Evolutionary conservation across 2,888 invertebrate genomes (phyloP).

Genomic region (Stegana nigrithorax): DNA sequence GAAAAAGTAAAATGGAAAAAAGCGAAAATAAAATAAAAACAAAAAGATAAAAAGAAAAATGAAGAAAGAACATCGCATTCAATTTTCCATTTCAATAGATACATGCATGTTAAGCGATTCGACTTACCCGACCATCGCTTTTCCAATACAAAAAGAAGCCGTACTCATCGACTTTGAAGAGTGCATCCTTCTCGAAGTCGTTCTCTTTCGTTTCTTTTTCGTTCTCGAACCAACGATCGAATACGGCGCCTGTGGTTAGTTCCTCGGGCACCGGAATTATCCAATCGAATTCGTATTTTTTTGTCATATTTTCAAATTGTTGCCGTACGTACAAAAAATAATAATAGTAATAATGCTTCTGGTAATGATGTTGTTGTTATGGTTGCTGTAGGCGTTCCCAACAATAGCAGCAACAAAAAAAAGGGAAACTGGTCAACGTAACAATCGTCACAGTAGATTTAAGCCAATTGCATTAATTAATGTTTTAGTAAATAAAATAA

Average conservation of each 20-base stretch:
- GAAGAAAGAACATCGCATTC: background rate
- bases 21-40: slow-evolving; percentile 1
- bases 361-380: background rate
- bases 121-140: slow-evolving; percentile 88
- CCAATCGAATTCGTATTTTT: slow-evolving; percentile 99
- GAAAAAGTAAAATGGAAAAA: slow-evolving; percentile 59
- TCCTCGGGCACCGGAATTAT: slow-evolving; percentile 92
- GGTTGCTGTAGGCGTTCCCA: too few species aligned
- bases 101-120: too few species aligned
- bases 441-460: too few species aligned
- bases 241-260: slow-evolving; percentile 81
- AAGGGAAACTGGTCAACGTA: too few species aligned
- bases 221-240: slow-evolving; percentile 96
- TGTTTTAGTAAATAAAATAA: background rate
- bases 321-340: background rate
- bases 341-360: background rate
- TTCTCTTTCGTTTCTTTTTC: slow-evolving; percentile 86
- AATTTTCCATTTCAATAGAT: background rate
- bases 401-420: too few species aligned
- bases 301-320: slow-evolving; percentile 80
- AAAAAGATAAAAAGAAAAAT: background rate
- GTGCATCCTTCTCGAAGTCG: slow-evolving; percentile 87
- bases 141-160: slow-evolving; percentile 99
- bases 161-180: slow-evolving; percentile 95
- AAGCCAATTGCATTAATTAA: background rate